Percentiles rank a stretch among this genome's conserved stretches.
Evolutionary conservation across 2,888 invertebrate species (phyloP).

Genomic region (Diplazon laetatorius): DNA sequence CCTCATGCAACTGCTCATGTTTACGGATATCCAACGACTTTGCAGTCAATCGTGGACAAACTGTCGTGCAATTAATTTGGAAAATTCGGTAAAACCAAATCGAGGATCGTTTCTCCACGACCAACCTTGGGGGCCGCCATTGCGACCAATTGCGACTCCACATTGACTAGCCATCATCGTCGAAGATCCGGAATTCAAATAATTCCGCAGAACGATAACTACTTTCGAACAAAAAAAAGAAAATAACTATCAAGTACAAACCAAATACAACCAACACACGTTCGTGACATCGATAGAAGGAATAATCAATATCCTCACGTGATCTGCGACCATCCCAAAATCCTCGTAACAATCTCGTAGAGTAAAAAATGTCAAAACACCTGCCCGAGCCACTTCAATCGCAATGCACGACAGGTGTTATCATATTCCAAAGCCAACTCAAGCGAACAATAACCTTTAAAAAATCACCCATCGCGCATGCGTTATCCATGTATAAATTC

Average conservation of each 20-base stretch:
- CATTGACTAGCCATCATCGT: slow-evolving; percentile 19
- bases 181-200: slow-evolving; percentile 16
- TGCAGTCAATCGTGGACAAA: not conserved
- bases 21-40: not conserved
- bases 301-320: not conserved
- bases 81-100: not conserved
- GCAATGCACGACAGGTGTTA: slow-evolving; percentile 11
- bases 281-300: not conserved
- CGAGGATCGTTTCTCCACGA: not conserved
- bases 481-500: too few species aligned
- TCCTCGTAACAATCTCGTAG: not conserved
- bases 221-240: too few species aligned
- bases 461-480: too few species aligned
- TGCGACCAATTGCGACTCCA: not conserved
- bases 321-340: not conserved
- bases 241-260: not conserved
- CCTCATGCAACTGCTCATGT: slow-evolving; percentile 66
- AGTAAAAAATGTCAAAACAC: not conserved
- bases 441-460: too few species aligned
- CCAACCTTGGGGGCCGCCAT: slow-evolving; percentile 52
- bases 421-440: not conserved
- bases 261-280: not conserved
- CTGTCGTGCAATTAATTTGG: slow-evolving; percentile 4
- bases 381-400: not conserved
- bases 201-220: not conserved